Base-by-base conservation (phyloP, 1,140 invertebrate species). In the Sarcophaga bullata region DNA sequence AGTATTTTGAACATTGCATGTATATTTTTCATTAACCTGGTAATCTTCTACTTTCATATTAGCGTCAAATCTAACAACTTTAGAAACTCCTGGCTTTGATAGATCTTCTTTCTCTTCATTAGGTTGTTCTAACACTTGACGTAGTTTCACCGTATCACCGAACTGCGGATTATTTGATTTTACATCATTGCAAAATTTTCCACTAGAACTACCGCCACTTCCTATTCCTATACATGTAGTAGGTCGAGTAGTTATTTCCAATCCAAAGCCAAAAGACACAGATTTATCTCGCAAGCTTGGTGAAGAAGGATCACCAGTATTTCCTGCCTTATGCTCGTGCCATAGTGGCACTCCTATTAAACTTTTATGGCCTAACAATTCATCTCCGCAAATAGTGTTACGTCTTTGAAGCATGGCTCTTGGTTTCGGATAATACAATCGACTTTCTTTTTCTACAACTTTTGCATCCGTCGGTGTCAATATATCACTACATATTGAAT, bases 351-450 rank as follows among this genome's bases (percentile, higher is more conserved):
- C 83, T 10, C 87, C 87, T 80, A 85, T 68, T 68, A 87, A 84
- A 73, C 78, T 80, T 52, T 83, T 83, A 9, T 86, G 85, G 80
- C 87, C 85, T 49, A 87, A 87, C 6, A 85, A 82, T 62, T 90
- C 87, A 83, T 88, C 84, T 8, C 97, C 96, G 85, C 96, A 96
- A 84, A 98, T 96, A 7, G 96, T 97, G 78, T 97, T 96, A 46
- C 97, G 91, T 11, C 97, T 92, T 89, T 96, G 95, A 19, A 96
- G 93, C 78, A 93, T 90, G 37, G 94, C 92, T 54, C 94, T 92
- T 37, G 95, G 95, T 87, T 96, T 95, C 1, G 95, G 93, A 37
- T 95, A 93, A 86, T 95, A 96, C 84, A 96, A 85, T 25, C 93
- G 91, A 17, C 92, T 86, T 75, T 89, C 88, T 17, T 89, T 87